phyloP scores from a whole-genome alignment of 2,113 vertebrate species.

The Chelonoidis abingdonii region DNA sequence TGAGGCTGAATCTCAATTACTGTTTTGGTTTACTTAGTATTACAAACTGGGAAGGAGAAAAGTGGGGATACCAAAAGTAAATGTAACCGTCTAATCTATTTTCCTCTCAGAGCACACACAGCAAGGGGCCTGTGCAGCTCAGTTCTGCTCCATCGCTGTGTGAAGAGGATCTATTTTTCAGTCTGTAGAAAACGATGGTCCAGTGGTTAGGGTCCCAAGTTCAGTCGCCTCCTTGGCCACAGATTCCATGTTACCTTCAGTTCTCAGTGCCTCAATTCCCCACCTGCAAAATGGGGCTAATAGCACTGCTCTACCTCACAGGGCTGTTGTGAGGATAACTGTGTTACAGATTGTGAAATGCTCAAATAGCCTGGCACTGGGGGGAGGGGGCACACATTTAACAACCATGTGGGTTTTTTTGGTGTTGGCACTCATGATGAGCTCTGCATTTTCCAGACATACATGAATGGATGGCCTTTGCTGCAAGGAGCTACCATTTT shows the following conservation, averaged over 20 bases:
- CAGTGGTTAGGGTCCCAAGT: background rate
- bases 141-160: background rate
- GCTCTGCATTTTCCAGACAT: constrained; percentile 32
- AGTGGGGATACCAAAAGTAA: background rate
- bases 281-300: background rate
- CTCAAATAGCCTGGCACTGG: background rate
- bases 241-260: background rate
- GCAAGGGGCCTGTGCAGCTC: background rate
- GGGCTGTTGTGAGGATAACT: background rate
- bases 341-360: background rate
- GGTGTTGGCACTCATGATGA: background rate
- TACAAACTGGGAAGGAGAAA: background rate
- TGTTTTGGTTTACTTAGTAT: too few relatives aligned
- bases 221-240: background rate
- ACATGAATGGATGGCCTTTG: constrained; percentile 17
- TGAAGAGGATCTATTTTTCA: background rate
- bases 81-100: background rate
- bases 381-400: too few relatives aligned
- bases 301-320: background rate
- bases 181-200: background rate
- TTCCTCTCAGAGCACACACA: background rate
- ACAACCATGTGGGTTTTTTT: too few relatives aligned
- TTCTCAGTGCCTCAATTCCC: background rate
- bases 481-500: background rate
- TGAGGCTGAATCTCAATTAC: background rate